Evolutionary conservation across 2,888 invertebrate species (phyloP).

Genomic region (Chymomyza amoena): DNA sequence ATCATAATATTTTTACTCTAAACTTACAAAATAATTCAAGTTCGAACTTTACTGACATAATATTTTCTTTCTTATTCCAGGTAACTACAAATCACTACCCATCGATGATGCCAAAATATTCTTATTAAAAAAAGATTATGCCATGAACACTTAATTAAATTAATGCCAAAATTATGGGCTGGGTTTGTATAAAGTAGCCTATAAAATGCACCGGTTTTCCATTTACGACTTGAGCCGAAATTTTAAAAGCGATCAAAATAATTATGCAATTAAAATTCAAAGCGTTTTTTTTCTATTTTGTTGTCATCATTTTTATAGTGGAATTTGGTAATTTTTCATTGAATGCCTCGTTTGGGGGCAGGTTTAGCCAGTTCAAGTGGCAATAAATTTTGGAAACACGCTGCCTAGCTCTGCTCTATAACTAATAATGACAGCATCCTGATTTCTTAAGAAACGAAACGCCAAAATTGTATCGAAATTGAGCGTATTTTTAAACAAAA

Average conservation of each 20-base stretch:
- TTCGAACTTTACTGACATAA: no score
- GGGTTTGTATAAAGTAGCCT: not conserved
- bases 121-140: not conserved
- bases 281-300: not conserved
- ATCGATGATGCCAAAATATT: not conserved
- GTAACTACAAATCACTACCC: no score
- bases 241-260: not conserved
- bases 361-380: conserved; percentile 34
- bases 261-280: not conserved
- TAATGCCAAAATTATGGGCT: not conserved
- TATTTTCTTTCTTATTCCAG: no score
- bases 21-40: no score
- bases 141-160: not conserved
- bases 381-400: conserved; percentile 10
- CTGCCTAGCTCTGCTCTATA: conserved; percentile 8
- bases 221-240: not conserved
- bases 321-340: conserved; percentile 1
- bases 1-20: no score
- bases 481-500: conserved; percentile 16
- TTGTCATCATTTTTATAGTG: not conserved
- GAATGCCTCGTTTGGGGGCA: conserved; percentile 5
- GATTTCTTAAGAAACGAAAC: not conserved
- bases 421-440: conserved; percentile 7
- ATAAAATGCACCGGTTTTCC: not conserved
- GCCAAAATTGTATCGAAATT: not conserved